Evolutionary conservation across 1,140 invertebrate genomes (phyloP).

Genomic region (Araneus ventricosus): DNA sequence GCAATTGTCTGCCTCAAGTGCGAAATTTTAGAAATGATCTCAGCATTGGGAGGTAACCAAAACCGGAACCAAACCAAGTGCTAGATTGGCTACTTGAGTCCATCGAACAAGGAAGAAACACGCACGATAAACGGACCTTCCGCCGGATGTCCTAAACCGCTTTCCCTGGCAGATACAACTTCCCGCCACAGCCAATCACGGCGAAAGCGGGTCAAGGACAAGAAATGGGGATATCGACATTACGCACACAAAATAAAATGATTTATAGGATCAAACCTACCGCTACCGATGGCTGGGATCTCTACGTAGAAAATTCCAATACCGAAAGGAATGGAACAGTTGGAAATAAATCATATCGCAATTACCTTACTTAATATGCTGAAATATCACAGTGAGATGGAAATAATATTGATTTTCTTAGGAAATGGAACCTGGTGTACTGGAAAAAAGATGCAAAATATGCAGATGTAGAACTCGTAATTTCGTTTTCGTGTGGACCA

Average conservation of each 20-base stretch:
- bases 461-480: too few species aligned
- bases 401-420: not conserved
- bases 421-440: not conserved
- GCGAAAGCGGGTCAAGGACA: conserved; percentile 5
- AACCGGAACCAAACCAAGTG: not conserved
- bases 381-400: not conserved
- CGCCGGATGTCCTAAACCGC: conserved; percentile 17
- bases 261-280: not conserved
- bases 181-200: conserved; percentile 22
- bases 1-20: too few species aligned
- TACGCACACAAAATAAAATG: not conserved
- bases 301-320: not conserved
- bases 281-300: not conserved
- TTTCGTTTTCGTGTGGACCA: too few species aligned
- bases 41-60: too few species aligned
- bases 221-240: not conserved
- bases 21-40: too few species aligned
- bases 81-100: not conserved
- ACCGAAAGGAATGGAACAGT: not conserved
- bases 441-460: too few species aligned
- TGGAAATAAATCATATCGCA: not conserved
- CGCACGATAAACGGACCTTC: conserved; percentile 4
- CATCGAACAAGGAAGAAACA: not conserved
- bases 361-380: not conserved
- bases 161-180: conserved; percentile 15